Evolutionary conservation across 2,888 invertebrate species (phyloP).

Genomic region (Leptinotarsa peninsularis): DNA sequence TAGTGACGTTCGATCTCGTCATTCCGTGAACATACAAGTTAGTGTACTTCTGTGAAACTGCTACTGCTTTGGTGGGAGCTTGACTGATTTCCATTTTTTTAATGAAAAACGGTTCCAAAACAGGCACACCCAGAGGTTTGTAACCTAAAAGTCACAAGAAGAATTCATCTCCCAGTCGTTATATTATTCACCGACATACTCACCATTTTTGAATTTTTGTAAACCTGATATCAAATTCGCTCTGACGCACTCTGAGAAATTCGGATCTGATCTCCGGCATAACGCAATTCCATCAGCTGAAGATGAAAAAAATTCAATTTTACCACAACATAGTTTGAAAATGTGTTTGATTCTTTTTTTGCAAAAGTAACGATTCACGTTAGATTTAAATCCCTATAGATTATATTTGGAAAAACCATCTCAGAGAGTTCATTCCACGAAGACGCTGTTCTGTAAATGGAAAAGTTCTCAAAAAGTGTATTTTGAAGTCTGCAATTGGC

Average conservation of each 20-base stretch:
- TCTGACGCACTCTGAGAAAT: neutral
- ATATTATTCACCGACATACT: neutral
- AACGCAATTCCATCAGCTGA: neutral
- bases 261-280: neutral
- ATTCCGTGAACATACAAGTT: slow-evolving; percentile 74
- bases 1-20: slow-evolving; percentile 64
- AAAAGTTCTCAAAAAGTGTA: too few species aligned
- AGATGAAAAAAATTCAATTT: neutral
- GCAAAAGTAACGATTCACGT: too few species aligned
- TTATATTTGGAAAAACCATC: too few species aligned
- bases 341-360: too few species aligned
- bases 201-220: neutral
- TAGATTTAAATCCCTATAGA: too few species aligned
- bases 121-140: slow-evolving; percentile 68
- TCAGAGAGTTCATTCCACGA: too few species aligned
- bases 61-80: slow-evolving; percentile 66
- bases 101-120: slow-evolving; percentile 74
- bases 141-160: slow-evolving; percentile 37
- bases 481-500: too few species aligned
- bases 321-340: too few species aligned
- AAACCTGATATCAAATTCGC: neutral
- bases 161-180: neutral
- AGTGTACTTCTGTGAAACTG: slow-evolving; percentile 73
- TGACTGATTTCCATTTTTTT: slow-evolving; percentile 70
- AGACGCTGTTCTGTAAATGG: too few species aligned